A percentile compares a stretch with the other conserved stretches of the same genome.
These are phyloP conservation scores for Megalops cyprinoides DNA, from an alignment of 2,797 vertebrate species.

Conservation along the genomic window DNA sequence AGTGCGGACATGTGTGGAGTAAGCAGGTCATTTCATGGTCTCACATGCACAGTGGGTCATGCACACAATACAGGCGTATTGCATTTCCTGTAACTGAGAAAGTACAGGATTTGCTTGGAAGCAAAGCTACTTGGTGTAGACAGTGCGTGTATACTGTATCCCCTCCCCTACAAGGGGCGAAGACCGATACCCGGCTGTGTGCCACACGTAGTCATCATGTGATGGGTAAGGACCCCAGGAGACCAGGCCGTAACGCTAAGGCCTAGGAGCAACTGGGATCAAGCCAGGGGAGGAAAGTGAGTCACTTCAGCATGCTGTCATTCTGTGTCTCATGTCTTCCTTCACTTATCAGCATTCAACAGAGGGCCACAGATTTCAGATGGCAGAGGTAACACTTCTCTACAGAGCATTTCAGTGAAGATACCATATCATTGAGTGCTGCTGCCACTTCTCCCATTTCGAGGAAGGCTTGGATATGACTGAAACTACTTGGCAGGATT, in stretches of 20 bases:
- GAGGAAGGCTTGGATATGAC: no score
- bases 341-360: slow-evolving; percentile 2
- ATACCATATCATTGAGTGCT: background rate
- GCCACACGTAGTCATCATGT: slow-evolving; percentile 33
- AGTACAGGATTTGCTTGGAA: background rate
- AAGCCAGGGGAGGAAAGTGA: slow-evolving; percentile 35
- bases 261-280: slow-evolving; percentile 29
- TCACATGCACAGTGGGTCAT: no score
- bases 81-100: background rate
- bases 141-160: background rate
- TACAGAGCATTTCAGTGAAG: slow-evolving; percentile 15
- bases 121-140: background rate
- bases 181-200: background rate
- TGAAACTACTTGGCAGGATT: background rate
- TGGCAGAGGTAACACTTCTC: slow-evolving; percentile 4
- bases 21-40: background rate
- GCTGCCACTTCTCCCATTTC: background rate
- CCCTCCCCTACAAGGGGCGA: background rate
- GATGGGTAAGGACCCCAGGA: slow-evolving; percentile 20
- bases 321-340: background rate
- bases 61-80: background rate
- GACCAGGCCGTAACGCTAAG: slow-evolving; percentile 36
- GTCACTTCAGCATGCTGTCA: slow-evolving; percentile 27
- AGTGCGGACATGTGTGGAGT: background rate
- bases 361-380: background rate